Conservation (phyloP, 2,797 vertebrate genomes). For the Mycteria americana region DNA sequence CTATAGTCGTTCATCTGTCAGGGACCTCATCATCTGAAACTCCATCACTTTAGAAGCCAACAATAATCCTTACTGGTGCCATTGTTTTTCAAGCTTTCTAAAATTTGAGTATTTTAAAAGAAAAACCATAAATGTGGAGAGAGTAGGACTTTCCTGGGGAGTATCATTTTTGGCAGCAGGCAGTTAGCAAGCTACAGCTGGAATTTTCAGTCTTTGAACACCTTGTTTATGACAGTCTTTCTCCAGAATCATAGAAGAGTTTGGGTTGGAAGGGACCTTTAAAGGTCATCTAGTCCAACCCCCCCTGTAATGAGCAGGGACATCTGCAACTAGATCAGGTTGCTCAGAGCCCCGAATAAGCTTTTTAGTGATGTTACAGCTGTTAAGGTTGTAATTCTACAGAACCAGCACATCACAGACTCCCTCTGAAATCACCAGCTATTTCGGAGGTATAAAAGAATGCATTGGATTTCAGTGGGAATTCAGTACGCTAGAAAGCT, state of each 20-base stretch:
- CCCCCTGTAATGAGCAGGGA: background rate
- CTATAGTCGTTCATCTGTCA: background rate
- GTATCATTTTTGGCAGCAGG: background rate
- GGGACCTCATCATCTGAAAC: background rate
- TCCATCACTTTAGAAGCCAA: background rate
- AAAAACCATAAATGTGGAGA: background rate
- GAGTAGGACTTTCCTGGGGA: background rate
- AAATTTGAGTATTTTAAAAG: background rate
- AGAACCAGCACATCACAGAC: slow-evolving; percentile 28
- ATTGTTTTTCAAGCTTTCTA: background rate
- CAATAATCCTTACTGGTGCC: background rate
- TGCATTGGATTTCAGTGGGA: background rate
- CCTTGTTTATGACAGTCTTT: background rate
- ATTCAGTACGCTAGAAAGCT: background rate
- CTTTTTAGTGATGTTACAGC: slow-evolving; percentile 29
- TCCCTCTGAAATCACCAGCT: slow-evolving; percentile 23
- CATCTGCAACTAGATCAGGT: background rate
- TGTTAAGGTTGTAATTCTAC: slow-evolving; percentile 37
- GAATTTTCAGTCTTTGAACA: slow-evolving; percentile 36
- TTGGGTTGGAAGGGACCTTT: background rate
- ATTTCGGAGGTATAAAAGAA: slow-evolving; percentile 16
- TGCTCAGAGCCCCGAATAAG: background rate
- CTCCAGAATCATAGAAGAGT: background rate
- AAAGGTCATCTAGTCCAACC: background rate
- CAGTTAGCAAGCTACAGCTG: slow-evolving; percentile 5